Evolutionary conservation across 2,113 vertebrate genomes (phyloP).

Genomic region (Pseudorectes ferrugineus): DNA sequence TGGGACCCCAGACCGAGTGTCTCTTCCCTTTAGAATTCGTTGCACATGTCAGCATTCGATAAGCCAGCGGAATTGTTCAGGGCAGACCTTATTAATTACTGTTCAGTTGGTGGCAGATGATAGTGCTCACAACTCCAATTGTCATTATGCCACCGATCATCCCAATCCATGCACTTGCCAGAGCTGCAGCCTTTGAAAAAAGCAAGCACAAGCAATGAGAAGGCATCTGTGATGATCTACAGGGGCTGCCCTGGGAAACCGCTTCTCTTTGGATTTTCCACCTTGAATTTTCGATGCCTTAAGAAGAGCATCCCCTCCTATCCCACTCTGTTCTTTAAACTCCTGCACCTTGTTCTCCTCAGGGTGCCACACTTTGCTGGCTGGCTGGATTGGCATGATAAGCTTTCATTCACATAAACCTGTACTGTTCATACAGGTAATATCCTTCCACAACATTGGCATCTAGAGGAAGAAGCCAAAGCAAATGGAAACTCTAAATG

Average conservation of each 20-base stretch:
- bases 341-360: background rate
- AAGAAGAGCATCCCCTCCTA: background rate
- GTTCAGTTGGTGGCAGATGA: conserved; percentile 21
- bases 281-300: background rate
- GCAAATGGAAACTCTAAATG: background rate
- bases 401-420: background rate
- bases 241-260: background rate
- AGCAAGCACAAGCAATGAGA: background rate
- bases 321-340: background rate
- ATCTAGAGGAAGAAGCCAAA: background rate
- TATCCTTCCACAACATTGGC: background rate
- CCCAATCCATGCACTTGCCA: background rate
- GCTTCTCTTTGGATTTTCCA: background rate
- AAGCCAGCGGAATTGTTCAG: background rate
- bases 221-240: background rate
- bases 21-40: conserved; percentile 19
- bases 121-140: background rate
- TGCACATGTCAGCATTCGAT: background rate
- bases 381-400: background rate
- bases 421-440: background rate
- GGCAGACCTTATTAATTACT: conserved; percentile 19
- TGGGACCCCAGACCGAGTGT: background rate
- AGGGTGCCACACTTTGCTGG: background rate
- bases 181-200: background rate
- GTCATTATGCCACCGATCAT: background rate